Conservation (phyloP, 2,113 vertebrate species). For the Peromyscus polionotus region DNA sequence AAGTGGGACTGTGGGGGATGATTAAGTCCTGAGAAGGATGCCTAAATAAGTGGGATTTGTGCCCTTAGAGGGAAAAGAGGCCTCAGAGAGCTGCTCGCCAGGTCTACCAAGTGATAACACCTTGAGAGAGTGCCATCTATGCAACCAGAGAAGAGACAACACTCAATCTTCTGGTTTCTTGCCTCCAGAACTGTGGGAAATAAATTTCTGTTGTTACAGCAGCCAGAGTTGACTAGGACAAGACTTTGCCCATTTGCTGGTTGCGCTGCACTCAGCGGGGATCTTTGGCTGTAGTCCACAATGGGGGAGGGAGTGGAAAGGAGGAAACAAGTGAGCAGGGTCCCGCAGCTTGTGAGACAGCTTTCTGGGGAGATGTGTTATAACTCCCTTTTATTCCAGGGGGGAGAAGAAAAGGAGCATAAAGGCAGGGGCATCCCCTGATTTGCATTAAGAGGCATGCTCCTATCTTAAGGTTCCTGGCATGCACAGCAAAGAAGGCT, state of each 20-base stretch:
- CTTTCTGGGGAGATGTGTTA: neutral
- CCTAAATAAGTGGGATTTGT: neutral
- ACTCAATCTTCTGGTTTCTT: neutral
- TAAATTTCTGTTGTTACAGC: neutral
- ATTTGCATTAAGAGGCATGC: neutral
- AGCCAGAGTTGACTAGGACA: neutral
- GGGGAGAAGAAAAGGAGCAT: neutral
- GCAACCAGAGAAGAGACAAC: neutral
- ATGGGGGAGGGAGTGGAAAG: no score
- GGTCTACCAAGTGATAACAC: neutral
- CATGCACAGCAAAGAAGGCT: neutral
- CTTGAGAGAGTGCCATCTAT: neutral
- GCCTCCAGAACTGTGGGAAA: neutral
- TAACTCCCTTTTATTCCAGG: neutral
- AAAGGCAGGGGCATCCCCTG: neutral
- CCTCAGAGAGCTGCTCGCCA: neutral
- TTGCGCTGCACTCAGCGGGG: neutral
- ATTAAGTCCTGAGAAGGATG: neutral
- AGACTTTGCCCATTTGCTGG: neutral
- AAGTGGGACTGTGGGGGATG: neutral
- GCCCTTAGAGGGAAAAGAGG: neutral
- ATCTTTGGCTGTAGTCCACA: no score
- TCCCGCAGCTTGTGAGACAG: neutral
- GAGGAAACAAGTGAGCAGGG: neutral
- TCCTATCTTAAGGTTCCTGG: neutral